Evolutionary conservation across 2,113 vertebrate genomes (phyloP).

Genomic region (Strigops habroptila): DNA sequence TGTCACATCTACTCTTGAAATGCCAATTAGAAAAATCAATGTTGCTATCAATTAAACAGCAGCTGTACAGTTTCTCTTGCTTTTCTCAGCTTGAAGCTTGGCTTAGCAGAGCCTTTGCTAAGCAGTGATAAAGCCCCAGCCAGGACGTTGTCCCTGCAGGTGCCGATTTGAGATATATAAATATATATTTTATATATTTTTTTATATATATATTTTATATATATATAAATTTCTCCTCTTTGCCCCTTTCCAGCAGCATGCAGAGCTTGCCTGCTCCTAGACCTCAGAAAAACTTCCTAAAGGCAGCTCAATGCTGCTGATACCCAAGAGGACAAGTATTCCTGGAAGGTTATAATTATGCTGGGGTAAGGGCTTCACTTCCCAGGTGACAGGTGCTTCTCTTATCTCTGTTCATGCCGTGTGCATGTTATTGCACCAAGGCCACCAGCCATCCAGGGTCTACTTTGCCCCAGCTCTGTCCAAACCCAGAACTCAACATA

Average conservation of each 20-base stretch:
- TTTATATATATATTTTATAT: not conserved
- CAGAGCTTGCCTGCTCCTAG: too few species aligned
- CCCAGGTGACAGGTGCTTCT: not conserved
- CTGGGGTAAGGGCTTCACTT: not conserved
- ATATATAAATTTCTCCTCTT: not conserved
- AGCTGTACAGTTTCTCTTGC: not conserved
- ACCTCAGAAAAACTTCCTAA: not conserved
- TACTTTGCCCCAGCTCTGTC: not conserved
- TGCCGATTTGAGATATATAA: not conserved
- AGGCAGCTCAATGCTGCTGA: not conserved
- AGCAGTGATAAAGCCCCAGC: not conserved
- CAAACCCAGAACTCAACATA: not conserved
- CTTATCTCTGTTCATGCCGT: not conserved
- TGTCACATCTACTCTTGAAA: not conserved
- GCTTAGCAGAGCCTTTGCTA: not conserved
- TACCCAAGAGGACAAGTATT: not conserved
- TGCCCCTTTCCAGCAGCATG: not conserved
- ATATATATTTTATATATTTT: too few species aligned
- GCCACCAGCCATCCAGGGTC: not conserved
- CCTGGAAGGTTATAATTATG: not conserved
- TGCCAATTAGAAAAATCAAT: not conserved
- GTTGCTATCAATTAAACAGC: not conserved
- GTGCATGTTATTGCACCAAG: not conserved
- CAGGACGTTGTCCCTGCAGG: not conserved
- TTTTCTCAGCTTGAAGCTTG: not conserved